Percentiles rank a stretch among this genome's conserved stretches.
Evolutionary conservation across 2,797 vertebrate genomes (phyloP).

Genomic region (Rachycentron canadum): DNA sequence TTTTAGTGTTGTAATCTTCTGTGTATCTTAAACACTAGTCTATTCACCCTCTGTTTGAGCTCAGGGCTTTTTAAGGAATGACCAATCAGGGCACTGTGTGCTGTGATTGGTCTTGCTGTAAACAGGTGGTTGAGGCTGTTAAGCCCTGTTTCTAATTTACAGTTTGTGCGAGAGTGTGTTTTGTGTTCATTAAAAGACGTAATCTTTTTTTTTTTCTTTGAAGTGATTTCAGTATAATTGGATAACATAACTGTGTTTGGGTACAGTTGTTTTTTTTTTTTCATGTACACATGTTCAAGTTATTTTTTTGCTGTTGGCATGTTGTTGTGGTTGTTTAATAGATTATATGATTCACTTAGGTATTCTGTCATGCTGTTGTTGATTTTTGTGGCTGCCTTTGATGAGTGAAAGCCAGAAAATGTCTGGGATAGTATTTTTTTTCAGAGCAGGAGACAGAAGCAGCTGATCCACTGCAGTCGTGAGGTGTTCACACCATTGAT

Average conservation of each 20-base stretch:
- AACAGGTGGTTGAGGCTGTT: no score
- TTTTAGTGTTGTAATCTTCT: no score
- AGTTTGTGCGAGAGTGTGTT: slow-evolving; percentile 1
- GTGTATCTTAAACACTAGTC: no score
- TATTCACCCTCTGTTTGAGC: no score
- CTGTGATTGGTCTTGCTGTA: no score
- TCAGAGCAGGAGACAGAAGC: no score
- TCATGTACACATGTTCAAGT: neutral
- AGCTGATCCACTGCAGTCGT: slow-evolving; percentile 22
- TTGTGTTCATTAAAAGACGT: neutral
- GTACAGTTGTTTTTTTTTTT: neutral
- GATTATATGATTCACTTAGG: slow-evolving; percentile 6
- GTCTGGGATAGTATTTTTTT: slow-evolving; percentile 38
- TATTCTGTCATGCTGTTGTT: slow-evolving; percentile 23
- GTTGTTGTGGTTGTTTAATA: slow-evolving; percentile 16
- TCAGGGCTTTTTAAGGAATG: no score
- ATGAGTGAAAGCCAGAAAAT: slow-evolving; percentile 8
- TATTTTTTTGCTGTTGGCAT: slow-evolving; percentile 16
- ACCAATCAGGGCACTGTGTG: no score
- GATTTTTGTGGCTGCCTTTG: neutral
- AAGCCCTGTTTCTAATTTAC: neutral
- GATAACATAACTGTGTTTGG: slow-evolving; percentile 3
- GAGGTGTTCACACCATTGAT: slow-evolving; percentile 50
- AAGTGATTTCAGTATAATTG: neutral
- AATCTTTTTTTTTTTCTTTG: slow-evolving; percentile 6